Conservation (phyloP, 92 coral and sea anemone species). For the Metridium senile region DNA sequence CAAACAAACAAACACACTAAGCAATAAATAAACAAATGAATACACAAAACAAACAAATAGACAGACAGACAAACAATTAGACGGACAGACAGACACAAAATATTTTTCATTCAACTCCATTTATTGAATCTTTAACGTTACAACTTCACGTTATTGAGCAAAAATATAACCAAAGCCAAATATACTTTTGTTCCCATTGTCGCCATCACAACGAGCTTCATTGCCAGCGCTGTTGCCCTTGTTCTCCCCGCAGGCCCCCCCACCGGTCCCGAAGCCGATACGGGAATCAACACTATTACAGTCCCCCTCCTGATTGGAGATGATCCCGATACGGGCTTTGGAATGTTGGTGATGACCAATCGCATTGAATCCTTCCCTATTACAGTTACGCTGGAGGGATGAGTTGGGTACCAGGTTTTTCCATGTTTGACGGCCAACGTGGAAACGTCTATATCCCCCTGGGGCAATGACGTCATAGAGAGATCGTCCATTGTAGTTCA, state of each 20-base stretch:
- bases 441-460: conserved; percentile 17
- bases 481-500: conserved; percentile 15
- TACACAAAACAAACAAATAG: background rate
- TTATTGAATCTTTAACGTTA: background rate
- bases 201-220: conserved; percentile 17
- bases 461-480: conserved; percentile 28
- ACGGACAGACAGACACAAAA: too few species aligned
- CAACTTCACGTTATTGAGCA: background rate
- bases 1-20: background rate
- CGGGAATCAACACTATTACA: conserved; percentile 26
- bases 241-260: conserved; percentile 21
- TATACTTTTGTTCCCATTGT: conserved; percentile 25
- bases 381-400: conserved; percentile 28
- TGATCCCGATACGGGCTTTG: conserved; percentile 29
- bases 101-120: too few species aligned
- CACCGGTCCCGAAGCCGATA: conserved; percentile 24
- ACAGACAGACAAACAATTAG: background rate
- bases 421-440: conserved; percentile 27
- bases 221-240: conserved; percentile 23
- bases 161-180: background rate
- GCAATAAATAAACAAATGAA: background rate
- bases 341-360: background rate
- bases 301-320: conserved; percentile 18
- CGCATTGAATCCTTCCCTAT: conserved; percentile 20
- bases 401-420: conserved; percentile 21